Conservation (phyloP, 2,888 invertebrate species). For the Siphlonurus alternatus region DNA sequence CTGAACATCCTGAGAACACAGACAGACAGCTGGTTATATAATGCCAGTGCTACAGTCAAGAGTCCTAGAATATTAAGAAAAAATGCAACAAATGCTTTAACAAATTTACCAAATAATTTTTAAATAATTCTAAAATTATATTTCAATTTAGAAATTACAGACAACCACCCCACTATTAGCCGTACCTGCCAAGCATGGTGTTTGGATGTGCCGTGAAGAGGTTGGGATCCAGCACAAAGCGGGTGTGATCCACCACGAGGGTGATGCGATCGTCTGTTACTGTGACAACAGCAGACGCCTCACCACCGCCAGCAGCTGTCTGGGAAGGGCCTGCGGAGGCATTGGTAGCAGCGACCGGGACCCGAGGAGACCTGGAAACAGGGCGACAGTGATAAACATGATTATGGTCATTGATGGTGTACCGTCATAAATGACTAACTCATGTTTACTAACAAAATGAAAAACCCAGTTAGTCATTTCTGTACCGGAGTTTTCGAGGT, state of each 20-base stretch:
- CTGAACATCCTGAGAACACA: conserved; percentile 70
- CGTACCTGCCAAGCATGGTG: conserved; percentile 82
- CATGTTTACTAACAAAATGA: too few relatives aligned
- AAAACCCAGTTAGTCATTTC: too few relatives aligned
- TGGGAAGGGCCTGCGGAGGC: conserved; percentile 18
- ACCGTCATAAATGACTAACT: too few relatives aligned
- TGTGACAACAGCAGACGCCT: conserved; percentile 10
- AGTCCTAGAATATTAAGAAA: too few relatives aligned
- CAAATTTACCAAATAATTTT: background rate
- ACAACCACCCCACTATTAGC: too few relatives aligned
- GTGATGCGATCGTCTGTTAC: conserved; percentile 63
- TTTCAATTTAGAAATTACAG: too few relatives aligned
- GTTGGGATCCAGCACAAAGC: conserved; percentile 84
- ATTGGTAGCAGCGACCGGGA: conserved; percentile 1
- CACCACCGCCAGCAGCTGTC: conserved; percentile 12
- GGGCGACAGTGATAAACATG: too few relatives aligned
- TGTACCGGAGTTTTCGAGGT: too few relatives aligned
- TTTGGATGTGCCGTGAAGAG: conserved; percentile 90
- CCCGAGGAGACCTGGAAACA: background rate
- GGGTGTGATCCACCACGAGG: conserved; percentile 89
- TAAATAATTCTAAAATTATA: background rate
- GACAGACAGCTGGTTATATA: too few relatives aligned
- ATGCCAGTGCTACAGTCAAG: too few relatives aligned
- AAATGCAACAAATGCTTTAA: too few relatives aligned
- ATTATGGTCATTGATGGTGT: too few relatives aligned